These are phyloP conservation scores for Sparidentex hasta DNA, from an alignment of 2,797 vertebrate species.

Conservation along the genomic window DNA sequence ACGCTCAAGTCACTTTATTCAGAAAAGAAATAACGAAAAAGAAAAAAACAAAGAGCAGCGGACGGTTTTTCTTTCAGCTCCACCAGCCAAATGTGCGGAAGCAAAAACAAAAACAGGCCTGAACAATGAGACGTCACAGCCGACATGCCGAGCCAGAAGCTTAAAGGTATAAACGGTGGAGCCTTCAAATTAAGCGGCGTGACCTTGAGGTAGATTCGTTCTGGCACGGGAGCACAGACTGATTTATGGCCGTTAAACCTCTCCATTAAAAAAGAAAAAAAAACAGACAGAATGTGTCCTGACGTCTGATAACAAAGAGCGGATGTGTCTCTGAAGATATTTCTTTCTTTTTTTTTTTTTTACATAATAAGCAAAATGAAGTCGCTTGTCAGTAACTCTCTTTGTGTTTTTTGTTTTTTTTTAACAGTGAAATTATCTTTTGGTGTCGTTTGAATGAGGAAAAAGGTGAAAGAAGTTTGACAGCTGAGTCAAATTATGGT, in stretches of 20 bases:
- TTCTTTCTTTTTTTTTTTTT: no score
- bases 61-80: no score
- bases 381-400: neutral
- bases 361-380: slow-evolving; percentile 18
- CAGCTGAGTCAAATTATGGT: slow-evolving; percentile 13
- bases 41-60: no score
- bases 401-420: neutral
- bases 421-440: neutral
- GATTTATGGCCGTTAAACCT: slow-evolving; percentile 39
- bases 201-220: slow-evolving; percentile 52
- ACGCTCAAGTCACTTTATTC: slow-evolving; percentile 29
- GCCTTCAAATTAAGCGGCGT: slow-evolving; percentile 29
- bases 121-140: neutral
- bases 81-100: no score
- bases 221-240: slow-evolving; percentile 1
- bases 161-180: slow-evolving; percentile 15
- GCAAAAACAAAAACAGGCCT: neutral
- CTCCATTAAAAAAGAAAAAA: neutral
- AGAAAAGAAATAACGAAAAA: neutral
- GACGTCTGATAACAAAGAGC: neutral
- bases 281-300: neutral
- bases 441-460: slow-evolving; percentile 10
- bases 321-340: neutral
- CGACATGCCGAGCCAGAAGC: slow-evolving; percentile 15
- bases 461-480: slow-evolving; percentile 26